phyloP scores from a whole-genome alignment of 2,888 invertebrate species.

The Cantharis lateralis region DNA sequence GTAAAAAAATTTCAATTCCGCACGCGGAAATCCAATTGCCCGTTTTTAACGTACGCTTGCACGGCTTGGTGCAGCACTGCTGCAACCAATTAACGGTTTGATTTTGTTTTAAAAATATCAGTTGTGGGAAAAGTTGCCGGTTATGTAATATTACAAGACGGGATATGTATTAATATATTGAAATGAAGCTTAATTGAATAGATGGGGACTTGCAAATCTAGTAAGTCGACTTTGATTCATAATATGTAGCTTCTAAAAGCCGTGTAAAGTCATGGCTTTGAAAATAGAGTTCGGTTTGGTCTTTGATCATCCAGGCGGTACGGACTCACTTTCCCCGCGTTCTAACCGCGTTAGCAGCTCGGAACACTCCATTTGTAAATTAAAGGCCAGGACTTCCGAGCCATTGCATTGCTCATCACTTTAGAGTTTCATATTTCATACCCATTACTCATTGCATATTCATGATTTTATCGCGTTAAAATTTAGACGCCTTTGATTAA shows the following conservation, averaged over 20 bases:
- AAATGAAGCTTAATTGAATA: background rate
- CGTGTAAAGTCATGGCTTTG: constrained; percentile 17
- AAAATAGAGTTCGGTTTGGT: constrained; percentile 19
- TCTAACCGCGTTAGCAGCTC: constrained; percentile 47
- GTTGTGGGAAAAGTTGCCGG: background rate
- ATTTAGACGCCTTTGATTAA: constrained; percentile 33
- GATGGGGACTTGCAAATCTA: background rate
- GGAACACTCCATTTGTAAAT: constrained; percentile 54
- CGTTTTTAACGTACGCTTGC: background rate
- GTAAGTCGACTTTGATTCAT: constrained; percentile 14
- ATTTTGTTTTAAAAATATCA: background rate
- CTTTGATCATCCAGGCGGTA: constrained; percentile 47
- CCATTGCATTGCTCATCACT: constrained; percentile 50
- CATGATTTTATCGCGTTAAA: constrained; percentile 41
- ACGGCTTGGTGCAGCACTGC: background rate
- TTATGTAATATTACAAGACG: too few relatives aligned
- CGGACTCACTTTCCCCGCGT: constrained; percentile 39
- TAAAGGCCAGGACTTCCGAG: constrained; percentile 53
- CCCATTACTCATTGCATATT: constrained; percentile 46
- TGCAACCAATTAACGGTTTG: background rate
- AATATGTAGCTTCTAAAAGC: constrained; percentile 12
- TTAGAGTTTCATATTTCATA: constrained; percentile 45
- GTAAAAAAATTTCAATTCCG: too few relatives aligned
- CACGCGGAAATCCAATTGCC: background rate
- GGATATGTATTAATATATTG: background rate